Evolutionary conservation across 2,888 invertebrate genomes (phyloP), one percentile per base, ranked within the genome.

Genomic region (Rhamnusium bicolor): DNA sequence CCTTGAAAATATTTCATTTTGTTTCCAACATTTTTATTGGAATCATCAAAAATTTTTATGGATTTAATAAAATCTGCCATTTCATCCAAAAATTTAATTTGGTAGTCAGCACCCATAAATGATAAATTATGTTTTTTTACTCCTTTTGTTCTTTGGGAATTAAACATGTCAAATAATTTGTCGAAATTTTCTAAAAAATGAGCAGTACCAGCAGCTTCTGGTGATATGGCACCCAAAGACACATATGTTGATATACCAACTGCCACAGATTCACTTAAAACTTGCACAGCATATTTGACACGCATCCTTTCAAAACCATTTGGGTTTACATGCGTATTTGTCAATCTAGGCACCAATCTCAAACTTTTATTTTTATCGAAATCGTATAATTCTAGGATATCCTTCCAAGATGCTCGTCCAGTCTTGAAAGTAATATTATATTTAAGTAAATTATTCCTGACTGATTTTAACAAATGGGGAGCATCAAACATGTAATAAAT

Each of bases 271-370:
- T 62, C 27, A 65, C 79, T 80, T 18, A 81, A 77, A 5, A 79
- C 69, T 67, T 79, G 79, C 3, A 62, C 70, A 29, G 77, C 75
- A 47, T 54, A 69, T 69, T 75, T 73, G 7, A 78, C 79, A 56
- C 71, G 69, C 73, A 78, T 80, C 74, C 76, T 80, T 67, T 75
- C 65, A 67, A 79, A 79, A 53, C 71, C 73, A 14, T 27, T 74
- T 1, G 77, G 75, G 49, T 72, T 56, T 47, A 79, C 69, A 69
- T 78, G 79, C 5, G 73, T 46, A 49, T 80, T 73, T 8, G 78
- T 80, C 6, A 80, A 60, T 71, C 75, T 80, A 1, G 77, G 72
- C 10, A 71, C 76, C 18, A 68, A 18, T 63, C 76, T 60, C 14
- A 71, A 27, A 19, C 51, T 32, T 46, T 72, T 69, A 51, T 18